These are phyloP conservation scores for Boloria euphrosyne DNA, from an alignment of 2,888 invertebrate species.

Conservation along the genomic window DNA sequence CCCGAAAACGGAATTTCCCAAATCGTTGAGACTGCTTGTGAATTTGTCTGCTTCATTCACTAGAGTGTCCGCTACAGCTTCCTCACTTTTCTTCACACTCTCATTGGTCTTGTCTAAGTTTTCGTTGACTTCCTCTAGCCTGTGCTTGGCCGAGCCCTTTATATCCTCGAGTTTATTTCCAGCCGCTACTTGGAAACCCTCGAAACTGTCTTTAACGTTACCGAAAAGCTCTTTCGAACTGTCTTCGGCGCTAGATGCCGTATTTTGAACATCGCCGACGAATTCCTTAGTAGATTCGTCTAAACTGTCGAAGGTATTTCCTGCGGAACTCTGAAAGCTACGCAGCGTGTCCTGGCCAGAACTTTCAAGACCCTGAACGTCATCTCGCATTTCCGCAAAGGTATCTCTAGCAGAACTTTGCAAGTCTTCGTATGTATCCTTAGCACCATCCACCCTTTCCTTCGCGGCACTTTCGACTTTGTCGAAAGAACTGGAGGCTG, in stretches of 20 bases:
- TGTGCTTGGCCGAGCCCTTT: constrained; percentile 56
- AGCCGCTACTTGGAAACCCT: constrained; percentile 75
- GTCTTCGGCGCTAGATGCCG: constrained; percentile 53
- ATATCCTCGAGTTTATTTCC: constrained; percentile 74
- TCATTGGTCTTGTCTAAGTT: constrained; percentile 58
- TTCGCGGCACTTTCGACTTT: constrained; percentile 74
- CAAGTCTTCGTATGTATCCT: constrained; percentile 70
- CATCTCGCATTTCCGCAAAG: constrained; percentile 68
- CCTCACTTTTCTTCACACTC: constrained; percentile 50
- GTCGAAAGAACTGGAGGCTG: constrained; percentile 76
- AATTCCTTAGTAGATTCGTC: constrained; percentile 70
- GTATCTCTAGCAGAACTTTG: constrained; percentile 74
- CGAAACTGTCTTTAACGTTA: constrained; percentile 63
- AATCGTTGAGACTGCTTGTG: constrained; percentile 71
- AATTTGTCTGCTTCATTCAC: constrained; percentile 68
- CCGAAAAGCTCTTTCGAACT: constrained; percentile 66
- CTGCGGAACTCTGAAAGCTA: constrained; percentile 77
- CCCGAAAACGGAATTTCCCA: constrained; percentile 75
- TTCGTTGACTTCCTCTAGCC: constrained; percentile 55
- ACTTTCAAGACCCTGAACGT: constrained; percentile 66
- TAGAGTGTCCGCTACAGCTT: constrained; percentile 54
- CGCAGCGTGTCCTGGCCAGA: constrained; percentile 74
- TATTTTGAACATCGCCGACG: constrained; percentile 54
- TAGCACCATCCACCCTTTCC: constrained; percentile 68
- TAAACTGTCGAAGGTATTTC: constrained; percentile 75